These are phyloP conservation scores for Hippocampus barbouri DNA, from an alignment of 2,113 vertebrate genomes.

Conservation along the genomic window DNA sequence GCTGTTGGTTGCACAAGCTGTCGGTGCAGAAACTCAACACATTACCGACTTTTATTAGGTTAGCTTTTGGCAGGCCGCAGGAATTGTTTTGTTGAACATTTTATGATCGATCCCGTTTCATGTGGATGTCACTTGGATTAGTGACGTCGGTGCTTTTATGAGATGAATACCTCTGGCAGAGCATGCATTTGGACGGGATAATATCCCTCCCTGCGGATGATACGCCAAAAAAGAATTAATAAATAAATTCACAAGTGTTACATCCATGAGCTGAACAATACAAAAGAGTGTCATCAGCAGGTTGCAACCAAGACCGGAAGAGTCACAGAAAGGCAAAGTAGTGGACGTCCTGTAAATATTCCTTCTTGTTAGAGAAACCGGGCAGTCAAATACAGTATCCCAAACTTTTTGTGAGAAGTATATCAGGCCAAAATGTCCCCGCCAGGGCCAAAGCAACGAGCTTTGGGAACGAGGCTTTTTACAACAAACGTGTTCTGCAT, in stretches of 20 bases:
- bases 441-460: background rate
- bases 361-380: too few relatives aligned
- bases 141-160: conserved; percentile 22
- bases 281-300: too few relatives aligned
- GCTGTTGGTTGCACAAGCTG: conserved; percentile 24
- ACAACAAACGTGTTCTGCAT: background rate
- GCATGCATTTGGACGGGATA: conserved; percentile 23
- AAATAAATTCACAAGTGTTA: too few relatives aligned
- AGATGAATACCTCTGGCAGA: conserved; percentile 25
- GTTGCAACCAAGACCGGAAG: too few relatives aligned
- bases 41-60: conserved; percentile 34
- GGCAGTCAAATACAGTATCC: too few relatives aligned
- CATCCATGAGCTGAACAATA: too few relatives aligned
- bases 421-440: background rate
- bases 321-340: too few relatives aligned
- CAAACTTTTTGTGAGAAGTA: too few relatives aligned
- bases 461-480: background rate
- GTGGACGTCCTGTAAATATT: too few relatives aligned
- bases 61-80: conserved; percentile 19
- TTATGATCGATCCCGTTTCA: background rate
- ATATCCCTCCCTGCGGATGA: conserved; percentile 41
- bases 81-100: background rate
- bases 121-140: background rate
- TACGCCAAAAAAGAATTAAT: conserved; percentile 1
- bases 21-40: conserved; percentile 47